phyloP scores from a whole-genome alignment of 2,113 vertebrate species.

The Aleadryas rufinucha region DNA sequence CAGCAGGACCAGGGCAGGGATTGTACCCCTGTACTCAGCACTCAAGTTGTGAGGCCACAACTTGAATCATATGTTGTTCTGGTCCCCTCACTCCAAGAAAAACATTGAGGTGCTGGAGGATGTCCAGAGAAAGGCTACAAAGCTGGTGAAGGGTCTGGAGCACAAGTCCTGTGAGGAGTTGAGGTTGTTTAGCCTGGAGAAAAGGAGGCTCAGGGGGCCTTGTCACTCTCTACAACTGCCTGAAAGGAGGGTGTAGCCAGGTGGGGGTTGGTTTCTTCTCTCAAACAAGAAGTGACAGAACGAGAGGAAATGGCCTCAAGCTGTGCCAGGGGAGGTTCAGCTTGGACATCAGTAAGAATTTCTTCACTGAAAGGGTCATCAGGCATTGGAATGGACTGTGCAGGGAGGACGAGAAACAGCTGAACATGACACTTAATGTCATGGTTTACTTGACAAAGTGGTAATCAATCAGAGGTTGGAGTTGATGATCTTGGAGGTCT shows the following conservation, averaged over 20 bases:
- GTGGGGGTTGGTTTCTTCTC: neutral
- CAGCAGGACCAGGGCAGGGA: neutral
- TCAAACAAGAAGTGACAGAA: accelerated
- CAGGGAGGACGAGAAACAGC: neutral
- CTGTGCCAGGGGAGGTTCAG: neutral
- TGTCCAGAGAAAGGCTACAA: neutral
- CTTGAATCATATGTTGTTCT: accelerated
- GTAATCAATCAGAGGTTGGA: neutral
- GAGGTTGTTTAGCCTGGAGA: neutral
- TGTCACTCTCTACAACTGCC: accelerated
- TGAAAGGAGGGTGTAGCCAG: neutral
- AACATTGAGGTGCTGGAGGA: neutral
- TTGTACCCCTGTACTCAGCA: accelerated
- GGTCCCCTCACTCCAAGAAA: neutral
- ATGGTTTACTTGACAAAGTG: neutral
- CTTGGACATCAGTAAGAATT: neutral
- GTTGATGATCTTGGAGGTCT: neutral
- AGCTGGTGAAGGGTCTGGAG: neutral
- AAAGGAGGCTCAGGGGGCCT: neutral
- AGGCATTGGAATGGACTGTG: neutral
- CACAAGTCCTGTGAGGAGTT: neutral
- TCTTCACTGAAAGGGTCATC: neutral
- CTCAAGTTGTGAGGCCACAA: neutral
- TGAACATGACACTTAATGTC: neutral
- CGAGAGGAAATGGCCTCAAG: neutral